Evolutionary conservation across 2,888 invertebrate species (phyloP).

Genomic region (Peribatodes rhomboidaria): DNA sequence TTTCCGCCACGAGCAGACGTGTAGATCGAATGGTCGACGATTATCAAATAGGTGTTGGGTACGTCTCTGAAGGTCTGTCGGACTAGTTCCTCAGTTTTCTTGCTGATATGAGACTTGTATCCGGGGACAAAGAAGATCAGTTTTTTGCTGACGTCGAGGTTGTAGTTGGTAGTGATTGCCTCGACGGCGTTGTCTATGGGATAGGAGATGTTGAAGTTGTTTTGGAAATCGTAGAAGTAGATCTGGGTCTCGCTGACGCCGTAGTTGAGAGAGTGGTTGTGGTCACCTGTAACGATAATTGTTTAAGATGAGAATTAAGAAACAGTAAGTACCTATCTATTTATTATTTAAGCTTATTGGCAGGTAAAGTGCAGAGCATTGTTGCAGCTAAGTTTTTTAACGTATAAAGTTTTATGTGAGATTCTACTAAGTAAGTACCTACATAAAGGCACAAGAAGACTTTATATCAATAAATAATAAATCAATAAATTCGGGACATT

Average conservation of each 20-base stretch:
- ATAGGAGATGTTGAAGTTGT: constrained; percentile 70
- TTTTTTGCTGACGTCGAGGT: constrained; percentile 69
- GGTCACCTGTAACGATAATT: constrained; percentile 66
- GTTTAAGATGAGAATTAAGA: background rate
- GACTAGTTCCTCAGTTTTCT: constrained; percentile 70
- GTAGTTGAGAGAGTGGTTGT: constrained; percentile 64
- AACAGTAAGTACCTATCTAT: too few species aligned
- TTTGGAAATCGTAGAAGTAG: constrained; percentile 79
- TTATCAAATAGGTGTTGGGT: constrained; percentile 72
- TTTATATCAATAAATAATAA: background rate
- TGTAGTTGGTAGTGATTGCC: constrained; percentile 65
- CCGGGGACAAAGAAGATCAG: constrained; percentile 79
- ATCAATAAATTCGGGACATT: too few species aligned
- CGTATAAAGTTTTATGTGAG: too few species aligned
- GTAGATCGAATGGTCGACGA: constrained; percentile 77
- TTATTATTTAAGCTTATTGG: too few species aligned
- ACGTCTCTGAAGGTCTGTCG: constrained; percentile 71
- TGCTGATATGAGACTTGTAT: constrained; percentile 76
- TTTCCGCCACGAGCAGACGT: constrained; percentile 70
- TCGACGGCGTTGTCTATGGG: constrained; percentile 66
- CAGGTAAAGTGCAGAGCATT: too few species aligned
- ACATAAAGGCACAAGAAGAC: too few species aligned
- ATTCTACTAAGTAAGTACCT: too few species aligned
- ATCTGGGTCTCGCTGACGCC: constrained; percentile 70
- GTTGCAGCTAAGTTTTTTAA: too few species aligned